Base-by-base conservation (phyloP, 2,797 vertebrate species). In the Anguilla marmorata region DNA sequence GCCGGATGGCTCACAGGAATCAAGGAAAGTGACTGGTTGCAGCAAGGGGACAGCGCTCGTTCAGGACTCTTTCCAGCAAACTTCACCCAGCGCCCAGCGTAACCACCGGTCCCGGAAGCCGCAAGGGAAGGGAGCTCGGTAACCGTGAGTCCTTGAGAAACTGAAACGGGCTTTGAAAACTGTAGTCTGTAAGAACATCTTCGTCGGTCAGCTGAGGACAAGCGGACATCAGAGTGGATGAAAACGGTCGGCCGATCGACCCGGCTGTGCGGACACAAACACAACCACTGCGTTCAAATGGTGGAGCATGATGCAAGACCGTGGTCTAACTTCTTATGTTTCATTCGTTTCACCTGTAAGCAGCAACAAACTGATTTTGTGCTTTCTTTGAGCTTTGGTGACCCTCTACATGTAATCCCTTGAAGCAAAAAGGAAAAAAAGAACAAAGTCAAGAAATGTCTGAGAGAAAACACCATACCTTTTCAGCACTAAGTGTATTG, bases 21-120 rank as follows among this genome's bases (percentile, higher is more conserved):
- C 88, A 97, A 96, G 92, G 97, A 99, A 91, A 95, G 89, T 0
- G 98, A 99, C 37, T 99, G 98, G 98, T 93, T 96, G 86, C 95
- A 97, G 72, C 94, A 95, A 60, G 97, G 95, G 89, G 92, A 96
- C 86, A 92, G 90, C 21, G 94, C 96, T 82, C 95, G 95, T 16
- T 97, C 96, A 95, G 98, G 98, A 96, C 97, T 99, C 89, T 99
- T 99, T 92, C 98, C 98, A 88, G 98, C 98, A 91, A 99, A 99
- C 93, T 99, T 99, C 90, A 98, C 95, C 0, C 96, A 95, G 86
- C 97, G 89, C 87, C 89, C 98, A 93, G 95, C 97, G 69, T 99
- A 96, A 95, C 11, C 0, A 1, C 58, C 58, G 63, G 83, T 86
- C 63, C 85, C 21, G 33, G 41, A 41, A 89, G 63, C 90, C 89